Base-by-base conservation (phyloP, 2,888 invertebrate genomes). In the Heterodera filipjevi region DNA sequence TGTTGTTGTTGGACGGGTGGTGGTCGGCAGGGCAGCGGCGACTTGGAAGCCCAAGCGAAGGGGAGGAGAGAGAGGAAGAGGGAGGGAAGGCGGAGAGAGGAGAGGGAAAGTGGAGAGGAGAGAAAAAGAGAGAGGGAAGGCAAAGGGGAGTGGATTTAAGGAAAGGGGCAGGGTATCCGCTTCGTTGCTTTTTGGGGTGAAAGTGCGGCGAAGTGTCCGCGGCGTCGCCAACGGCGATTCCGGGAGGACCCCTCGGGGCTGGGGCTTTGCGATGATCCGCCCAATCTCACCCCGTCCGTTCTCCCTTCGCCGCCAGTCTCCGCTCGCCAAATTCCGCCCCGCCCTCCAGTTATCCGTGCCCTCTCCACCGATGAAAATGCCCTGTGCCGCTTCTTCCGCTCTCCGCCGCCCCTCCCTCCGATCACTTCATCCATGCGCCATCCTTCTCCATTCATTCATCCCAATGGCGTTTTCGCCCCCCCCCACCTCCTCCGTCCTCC, bases 131-230 rank as follows among this genome's bases (percentile, higher is more conserved):
- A 12, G 44, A 12, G 44, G 44, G 44, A 12, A 12, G 44, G 44
- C 8, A 12, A 12, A 12, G 44, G 44, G 12, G 12, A 12, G 44
- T 5, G 44, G 44, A 12, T 5, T 12, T 12, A 5, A 12, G 44
- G 44, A 0, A 22, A 2, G 59, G 59, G 59, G 59, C 6, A 22
- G 59, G 27, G n/a, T 30, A 33, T 68, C 68, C 68, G 68, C 68
- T 68, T 68, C 68, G 22, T 68, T 68, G 68, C 68, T 33, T 68
- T 68, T 68, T 68, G 32, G 68, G 68, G 68, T 68, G 68, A 68
- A 32, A 35, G 68, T 35, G 32, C 14, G 16, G 66, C 66, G 33
- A 66, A 32, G 66, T 33, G 66, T 33, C 66, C 27, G 66, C 66
- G 33, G 33, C 19, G 32, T 68, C 32, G 33, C 68, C 68, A 30